A percentile compares a stretch with the other conserved stretches of the same genome.
Conservation (phyloP, 2,797 vertebrate species). For the Poecilia velifera region DNA sequence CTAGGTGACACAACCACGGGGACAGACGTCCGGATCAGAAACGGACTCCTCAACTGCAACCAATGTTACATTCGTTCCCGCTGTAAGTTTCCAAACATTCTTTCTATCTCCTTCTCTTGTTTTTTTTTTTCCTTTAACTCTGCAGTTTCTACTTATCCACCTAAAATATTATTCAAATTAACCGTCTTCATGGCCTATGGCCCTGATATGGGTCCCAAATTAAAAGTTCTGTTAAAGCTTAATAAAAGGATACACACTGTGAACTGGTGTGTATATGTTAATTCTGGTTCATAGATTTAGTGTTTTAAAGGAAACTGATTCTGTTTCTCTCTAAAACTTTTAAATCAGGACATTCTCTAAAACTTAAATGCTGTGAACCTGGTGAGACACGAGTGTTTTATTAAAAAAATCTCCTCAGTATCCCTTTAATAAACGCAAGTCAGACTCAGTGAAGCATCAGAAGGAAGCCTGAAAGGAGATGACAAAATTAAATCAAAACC, state of each 20-base stretch:
- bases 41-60: constrained; percentile 95
- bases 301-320: background rate
- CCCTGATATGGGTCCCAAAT: background rate
- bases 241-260: background rate
- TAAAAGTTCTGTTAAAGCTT: background rate
- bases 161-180: background rate
- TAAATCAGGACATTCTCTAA: constrained; percentile 25
- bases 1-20: constrained; percentile 92
- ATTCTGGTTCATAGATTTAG: background rate
- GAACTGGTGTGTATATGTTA: background rate
- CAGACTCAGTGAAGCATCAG: constrained; percentile 20
- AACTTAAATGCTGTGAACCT: constrained; percentile 4
- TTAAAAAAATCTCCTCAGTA: background rate
- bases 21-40: constrained; percentile 95
- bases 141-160: constrained; percentile 1
- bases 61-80: constrained; percentile 96
- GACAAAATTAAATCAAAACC: constrained; percentile 35
- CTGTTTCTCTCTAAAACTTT: background rate
- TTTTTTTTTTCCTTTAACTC: background rate
- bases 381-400: background rate
- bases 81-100: constrained; percentile 83
- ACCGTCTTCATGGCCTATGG: background rate
- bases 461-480: constrained; percentile 9
- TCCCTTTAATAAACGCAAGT: constrained; percentile 43
- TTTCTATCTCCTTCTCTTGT: too few relatives aligned